These are phyloP conservation scores for Brachionus rubens DNA, from an alignment of 1,140 invertebrate species.

Conservation along the genomic window DNA sequence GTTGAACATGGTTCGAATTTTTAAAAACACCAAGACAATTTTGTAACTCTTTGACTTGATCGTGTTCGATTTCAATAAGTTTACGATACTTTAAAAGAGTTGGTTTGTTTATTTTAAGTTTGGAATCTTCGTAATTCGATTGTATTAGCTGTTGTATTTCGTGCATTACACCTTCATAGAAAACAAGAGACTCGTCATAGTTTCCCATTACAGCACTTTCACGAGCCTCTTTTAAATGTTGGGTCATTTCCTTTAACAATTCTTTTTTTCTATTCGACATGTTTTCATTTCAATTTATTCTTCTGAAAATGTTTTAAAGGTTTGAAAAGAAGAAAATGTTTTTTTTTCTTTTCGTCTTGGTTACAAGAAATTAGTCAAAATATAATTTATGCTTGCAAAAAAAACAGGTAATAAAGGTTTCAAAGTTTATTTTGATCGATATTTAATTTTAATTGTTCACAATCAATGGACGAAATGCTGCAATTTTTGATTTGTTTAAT, in stretches of 20 bases:
- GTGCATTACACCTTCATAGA: slow-evolving; percentile 87
- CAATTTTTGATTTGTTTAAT: too few species aligned
- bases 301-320: not conserved
- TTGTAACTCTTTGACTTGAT: slow-evolving; percentile 78
- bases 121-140: slow-evolving; percentile 72
- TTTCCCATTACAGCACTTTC: slow-evolving; percentile 91
- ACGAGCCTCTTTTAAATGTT: slow-evolving; percentile 71
- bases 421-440: too few species aligned
- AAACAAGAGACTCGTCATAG: slow-evolving; percentile 87
- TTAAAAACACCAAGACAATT: slow-evolving; percentile 69
- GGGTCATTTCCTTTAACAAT: slow-evolving; percentile 77
- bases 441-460: too few species aligned
- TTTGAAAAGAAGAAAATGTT: too few species aligned
- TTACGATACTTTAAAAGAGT: slow-evolving; percentile 65
- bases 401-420: too few species aligned
- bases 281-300: not conserved
- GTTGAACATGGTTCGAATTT: slow-evolving; percentile 59
- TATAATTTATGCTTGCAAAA: not conserved
- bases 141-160: slow-evolving; percentile 79
- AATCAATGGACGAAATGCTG: too few species aligned
- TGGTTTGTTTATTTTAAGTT: slow-evolving; percentile 83
- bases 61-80: slow-evolving; percentile 81
- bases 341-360: not conserved
- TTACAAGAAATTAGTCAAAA: not conserved
- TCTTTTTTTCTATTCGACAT: slow-evolving; percentile 3